phyloP scores from a whole-genome alignment of 23 tunicate genomes.

The Trididemnum clinides region DNA sequence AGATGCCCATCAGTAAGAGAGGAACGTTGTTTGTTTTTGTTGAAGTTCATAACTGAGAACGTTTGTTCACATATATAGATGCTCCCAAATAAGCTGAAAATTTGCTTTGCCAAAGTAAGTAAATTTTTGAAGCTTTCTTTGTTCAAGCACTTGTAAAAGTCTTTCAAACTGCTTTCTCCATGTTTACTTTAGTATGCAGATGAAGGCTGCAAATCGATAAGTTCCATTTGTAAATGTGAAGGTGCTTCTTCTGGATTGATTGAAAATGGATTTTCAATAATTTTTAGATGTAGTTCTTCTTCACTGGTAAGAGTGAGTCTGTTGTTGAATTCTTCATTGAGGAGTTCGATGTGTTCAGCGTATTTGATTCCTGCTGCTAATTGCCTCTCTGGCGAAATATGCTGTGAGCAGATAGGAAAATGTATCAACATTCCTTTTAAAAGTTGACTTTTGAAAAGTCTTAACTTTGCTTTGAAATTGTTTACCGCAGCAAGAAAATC shows the following conservation, averaged over 20 bases:
- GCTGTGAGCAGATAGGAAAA: constrained; percentile 14
- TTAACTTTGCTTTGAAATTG: constrained; percentile 40
- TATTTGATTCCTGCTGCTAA: constrained; percentile 44
- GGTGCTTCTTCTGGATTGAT: constrained; percentile 51
- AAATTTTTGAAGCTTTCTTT: too few species aligned
- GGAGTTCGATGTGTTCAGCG: constrained; percentile 38
- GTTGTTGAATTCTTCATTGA: constrained; percentile 33
- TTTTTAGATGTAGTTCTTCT: constrained; percentile 52
- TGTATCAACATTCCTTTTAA: constrained; percentile 36
- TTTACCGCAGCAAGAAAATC: constrained; percentile 34
- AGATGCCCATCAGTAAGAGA: constrained; percentile 21
- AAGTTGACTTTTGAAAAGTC: constrained; percentile 48
- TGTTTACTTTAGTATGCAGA: constrained; percentile 6
- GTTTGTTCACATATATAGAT: constrained; percentile 36
- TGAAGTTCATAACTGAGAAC: too few species aligned
- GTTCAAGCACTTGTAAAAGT: too few species aligned
- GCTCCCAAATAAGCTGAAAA: constrained; percentile 46
- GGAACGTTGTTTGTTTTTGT: too few species aligned
- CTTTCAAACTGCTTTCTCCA: too few species aligned
- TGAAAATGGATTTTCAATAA: constrained; percentile 46
- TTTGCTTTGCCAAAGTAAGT: too few species aligned
- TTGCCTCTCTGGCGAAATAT: constrained; percentile 17
- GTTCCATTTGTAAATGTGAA: constrained; percentile 43
- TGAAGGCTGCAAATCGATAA: constrained; percentile 49
- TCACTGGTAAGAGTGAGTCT: constrained; percentile 48